A percentile compares a stretch with the other conserved stretches of the same genome.
These are phyloP conservation scores for Melanotaenia duboulayi DNA, from an alignment of 2,113 vertebrate genomes.

Conservation along the genomic window DNA sequence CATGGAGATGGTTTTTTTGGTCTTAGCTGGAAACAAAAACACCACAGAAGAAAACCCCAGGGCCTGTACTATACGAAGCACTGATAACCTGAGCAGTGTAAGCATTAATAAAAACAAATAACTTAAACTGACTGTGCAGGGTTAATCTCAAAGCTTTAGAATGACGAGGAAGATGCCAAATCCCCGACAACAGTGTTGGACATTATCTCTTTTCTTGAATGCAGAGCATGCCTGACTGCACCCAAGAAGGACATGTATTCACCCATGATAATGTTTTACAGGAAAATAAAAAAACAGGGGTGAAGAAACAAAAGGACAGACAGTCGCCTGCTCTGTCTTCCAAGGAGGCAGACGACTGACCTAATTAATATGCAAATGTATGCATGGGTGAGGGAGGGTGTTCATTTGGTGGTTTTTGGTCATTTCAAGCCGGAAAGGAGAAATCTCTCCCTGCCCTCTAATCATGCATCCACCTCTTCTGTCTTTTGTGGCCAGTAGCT, in stretches of 20 bases:
- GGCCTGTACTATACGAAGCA: no score
- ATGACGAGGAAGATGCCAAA: not conserved
- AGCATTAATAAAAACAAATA: not conserved
- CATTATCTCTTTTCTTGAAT: slow-evolving; percentile 7
- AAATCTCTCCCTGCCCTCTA: slow-evolving; percentile 37
- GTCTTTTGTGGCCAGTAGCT: slow-evolving; percentile 36
- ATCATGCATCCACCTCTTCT: slow-evolving; percentile 29
- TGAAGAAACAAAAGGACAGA: slow-evolving; percentile 70
- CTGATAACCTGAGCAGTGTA: not conserved
- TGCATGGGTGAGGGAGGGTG: slow-evolving; percentile 30
- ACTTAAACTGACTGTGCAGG: not conserved
- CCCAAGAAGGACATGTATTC: slow-evolving; percentile 41
- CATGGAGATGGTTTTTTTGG: no score
- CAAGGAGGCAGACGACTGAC: slow-evolving; percentile 76
- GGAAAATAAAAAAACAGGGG: slow-evolving; percentile 48
- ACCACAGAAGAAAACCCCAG: no score
- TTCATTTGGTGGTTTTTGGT: slow-evolving; percentile 43
- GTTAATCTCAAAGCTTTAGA: not conserved
- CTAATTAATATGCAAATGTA: slow-evolving; percentile 76
- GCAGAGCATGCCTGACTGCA: slow-evolving; percentile 36
- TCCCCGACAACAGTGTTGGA: not conserved
- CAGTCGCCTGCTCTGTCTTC: slow-evolving; percentile 59
- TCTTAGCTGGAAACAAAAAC: no score
- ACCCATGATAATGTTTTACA: slow-evolving; percentile 54
- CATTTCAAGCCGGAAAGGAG: slow-evolving; percentile 42